These are phyloP conservation scores for Alosa alosa DNA, from an alignment of 2,113 vertebrate genomes.

Conservation along the genomic window DNA sequence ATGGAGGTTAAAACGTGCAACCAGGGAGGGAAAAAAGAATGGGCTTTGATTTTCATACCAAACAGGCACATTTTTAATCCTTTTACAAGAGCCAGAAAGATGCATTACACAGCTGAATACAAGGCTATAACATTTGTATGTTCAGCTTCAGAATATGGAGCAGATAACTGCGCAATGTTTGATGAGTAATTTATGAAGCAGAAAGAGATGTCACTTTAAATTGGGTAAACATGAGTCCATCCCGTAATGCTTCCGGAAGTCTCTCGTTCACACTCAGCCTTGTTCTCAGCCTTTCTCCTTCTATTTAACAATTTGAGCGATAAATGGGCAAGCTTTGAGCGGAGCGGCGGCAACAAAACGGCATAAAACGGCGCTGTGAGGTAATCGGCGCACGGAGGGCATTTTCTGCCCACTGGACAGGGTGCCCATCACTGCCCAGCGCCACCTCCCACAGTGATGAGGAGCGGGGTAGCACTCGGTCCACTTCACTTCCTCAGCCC, in stretches of 20 bases:
- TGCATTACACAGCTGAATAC: constrained; percentile 4
- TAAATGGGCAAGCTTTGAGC: constrained; percentile 12
- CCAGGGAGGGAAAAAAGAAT: constrained; percentile 3
- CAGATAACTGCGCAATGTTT: background rate
- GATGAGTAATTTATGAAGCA: background rate
- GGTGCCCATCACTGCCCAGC: constrained; percentile 29
- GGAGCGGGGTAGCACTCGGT: background rate
- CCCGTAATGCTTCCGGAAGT: constrained; percentile 11
- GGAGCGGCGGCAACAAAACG: background rate
- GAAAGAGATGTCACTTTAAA: constrained; percentile 12
- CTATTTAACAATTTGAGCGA: constrained; percentile 16
- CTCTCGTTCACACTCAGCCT: background rate
- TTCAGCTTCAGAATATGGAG: constrained; percentile 4
- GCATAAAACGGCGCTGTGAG: constrained; percentile 35
- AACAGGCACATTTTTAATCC: constrained; percentile 6
- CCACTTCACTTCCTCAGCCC: constrained; percentile 19
- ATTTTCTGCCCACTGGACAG: constrained; percentile 34
- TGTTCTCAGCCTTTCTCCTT: background rate
- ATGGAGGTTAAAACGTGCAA: background rate
- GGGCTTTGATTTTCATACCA: background rate
- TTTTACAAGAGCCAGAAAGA: background rate
- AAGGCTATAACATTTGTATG: background rate
- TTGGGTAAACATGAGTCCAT: background rate
- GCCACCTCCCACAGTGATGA: constrained; percentile 28
- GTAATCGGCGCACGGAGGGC: constrained; percentile 6